A percentile compares a stretch with the other conserved stretches of the same genome.
Conservation (phyloP, 2,888 invertebrate species). For the Polietes domitor region DNA sequence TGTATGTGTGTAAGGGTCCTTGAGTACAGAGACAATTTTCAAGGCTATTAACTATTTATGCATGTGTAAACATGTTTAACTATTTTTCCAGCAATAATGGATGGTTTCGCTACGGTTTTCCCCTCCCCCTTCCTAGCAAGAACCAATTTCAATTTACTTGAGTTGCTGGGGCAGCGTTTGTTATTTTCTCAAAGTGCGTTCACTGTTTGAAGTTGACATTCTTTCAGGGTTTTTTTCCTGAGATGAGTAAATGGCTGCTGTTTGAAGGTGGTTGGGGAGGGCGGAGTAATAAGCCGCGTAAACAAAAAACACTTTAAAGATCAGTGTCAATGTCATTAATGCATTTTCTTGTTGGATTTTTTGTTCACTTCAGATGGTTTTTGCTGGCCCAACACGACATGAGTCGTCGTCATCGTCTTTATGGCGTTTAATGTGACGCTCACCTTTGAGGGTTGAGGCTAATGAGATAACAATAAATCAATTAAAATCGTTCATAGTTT, state of each 20-base stretch:
- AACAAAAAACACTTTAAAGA: conserved; percentile 49
- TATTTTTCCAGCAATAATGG: conserved; percentile 60
- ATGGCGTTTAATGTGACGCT: not conserved
- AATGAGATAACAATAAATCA: conserved; percentile 66
- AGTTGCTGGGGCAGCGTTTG: not conserved
- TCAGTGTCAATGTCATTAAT: conserved; percentile 68
- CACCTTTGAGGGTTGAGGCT: conserved; percentile 39
- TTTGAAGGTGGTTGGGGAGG: no score
- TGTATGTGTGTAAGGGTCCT: conserved; percentile 31
- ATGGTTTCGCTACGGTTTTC: not conserved
- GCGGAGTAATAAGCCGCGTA: not conserved
- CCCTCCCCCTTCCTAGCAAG: not conserved
- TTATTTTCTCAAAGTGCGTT: not conserved
- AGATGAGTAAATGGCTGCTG: no score
- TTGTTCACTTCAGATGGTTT: not conserved
- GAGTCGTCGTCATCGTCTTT: not conserved
- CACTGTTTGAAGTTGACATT: not conserved
- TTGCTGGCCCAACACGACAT: conserved; percentile 5
- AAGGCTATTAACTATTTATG: conserved; percentile 65
- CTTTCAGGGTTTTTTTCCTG: no score
- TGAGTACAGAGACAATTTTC: conserved; percentile 54
- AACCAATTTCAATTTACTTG: conserved; percentile 26
- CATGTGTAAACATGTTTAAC: conserved; percentile 59
- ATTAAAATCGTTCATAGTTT: conserved; percentile 50
- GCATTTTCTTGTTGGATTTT: conserved; percentile 48